These are phyloP conservation scores for Hemicrepidius hirtus DNA, from an alignment of 2,888 invertebrate species.

Conservation along the genomic window DNA sequence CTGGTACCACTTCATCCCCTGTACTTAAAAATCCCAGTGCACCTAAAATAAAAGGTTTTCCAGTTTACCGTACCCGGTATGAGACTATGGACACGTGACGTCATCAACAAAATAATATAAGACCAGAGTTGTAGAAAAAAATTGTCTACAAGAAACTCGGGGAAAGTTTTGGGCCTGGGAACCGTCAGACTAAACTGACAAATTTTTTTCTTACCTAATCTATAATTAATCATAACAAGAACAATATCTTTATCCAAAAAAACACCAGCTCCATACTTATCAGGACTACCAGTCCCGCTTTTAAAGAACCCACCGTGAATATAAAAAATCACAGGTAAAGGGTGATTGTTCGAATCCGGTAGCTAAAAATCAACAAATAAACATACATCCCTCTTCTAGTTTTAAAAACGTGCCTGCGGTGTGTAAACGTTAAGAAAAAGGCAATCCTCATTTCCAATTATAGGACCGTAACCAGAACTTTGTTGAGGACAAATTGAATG, in stretches of 20 bases:
- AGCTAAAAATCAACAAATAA: no score
- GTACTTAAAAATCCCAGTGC: slow-evolving; percentile 43
- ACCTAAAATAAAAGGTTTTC: slow-evolving; percentile 13
- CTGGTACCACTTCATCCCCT: slow-evolving; percentile 32
- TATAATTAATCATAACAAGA: slow-evolving; percentile 69
- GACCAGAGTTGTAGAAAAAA: no score
- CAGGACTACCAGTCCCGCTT: slow-evolving; percentile 80
- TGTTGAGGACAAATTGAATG: slow-evolving; percentile 81
- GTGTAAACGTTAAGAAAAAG: background rate
- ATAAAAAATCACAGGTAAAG: slow-evolving; percentile 83
- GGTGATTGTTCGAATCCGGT: no score
- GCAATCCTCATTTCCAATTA: slow-evolving; percentile 63
- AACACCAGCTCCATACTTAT: slow-evolving; percentile 82
- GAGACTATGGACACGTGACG: no score
- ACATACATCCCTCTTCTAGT: no score
- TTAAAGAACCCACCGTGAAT: slow-evolving; percentile 85
- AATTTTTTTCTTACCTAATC: slow-evolving; percentile 52
- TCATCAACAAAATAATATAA: no score
- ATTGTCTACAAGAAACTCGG: no score
- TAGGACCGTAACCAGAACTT: no score
- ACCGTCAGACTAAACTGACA: background rate
- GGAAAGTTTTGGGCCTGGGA: no score
- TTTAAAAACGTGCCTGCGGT: no score
- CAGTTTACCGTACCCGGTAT: no score
- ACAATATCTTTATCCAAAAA: slow-evolving; percentile 82